Percentiles rank a stretch among this genome's conserved stretches.
Evolutionary conservation across 1,140 invertebrate species (phyloP).

Genomic region (Palaemon carinicauda): DNA sequence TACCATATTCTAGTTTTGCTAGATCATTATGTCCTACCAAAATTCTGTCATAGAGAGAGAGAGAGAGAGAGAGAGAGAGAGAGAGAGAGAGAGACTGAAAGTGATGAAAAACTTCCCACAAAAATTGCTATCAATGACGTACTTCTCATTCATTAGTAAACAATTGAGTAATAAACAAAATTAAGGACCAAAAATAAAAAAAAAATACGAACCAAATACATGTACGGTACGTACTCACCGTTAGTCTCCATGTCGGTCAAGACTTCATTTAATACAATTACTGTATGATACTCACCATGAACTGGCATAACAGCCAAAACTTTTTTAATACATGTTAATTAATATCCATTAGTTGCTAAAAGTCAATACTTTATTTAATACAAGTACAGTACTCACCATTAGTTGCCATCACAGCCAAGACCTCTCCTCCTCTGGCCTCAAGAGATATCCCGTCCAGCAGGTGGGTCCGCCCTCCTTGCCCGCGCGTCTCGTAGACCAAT

Average conservation of each 20-base stretch:
- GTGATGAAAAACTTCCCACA: neutral
- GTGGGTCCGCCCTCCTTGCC: constrained; percentile 63
- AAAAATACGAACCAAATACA: neutral
- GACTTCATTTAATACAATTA: too few species aligned
- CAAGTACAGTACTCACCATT: constrained; percentile 65
- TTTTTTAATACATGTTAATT: too few species aligned
- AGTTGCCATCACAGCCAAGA: constrained; percentile 88
- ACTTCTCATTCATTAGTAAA: too few species aligned
- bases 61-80: neutral
- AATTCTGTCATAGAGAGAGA: too few species aligned
- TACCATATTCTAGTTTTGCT: too few species aligned
- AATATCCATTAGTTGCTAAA: too few species aligned
- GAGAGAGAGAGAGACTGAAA: neutral
- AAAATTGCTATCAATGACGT: too few species aligned
- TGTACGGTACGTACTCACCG: constrained; percentile 67
- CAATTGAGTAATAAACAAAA: neutral
- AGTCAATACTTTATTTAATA: too few species aligned
- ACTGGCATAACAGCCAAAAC: constrained; percentile 89
- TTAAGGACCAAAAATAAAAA: constrained; percentile 20
- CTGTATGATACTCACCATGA: constrained; percentile 65
- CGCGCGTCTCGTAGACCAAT: constrained; percentile 66
- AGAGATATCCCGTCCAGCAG: constrained; percentile 78
- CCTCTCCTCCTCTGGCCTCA: constrained; percentile 87
- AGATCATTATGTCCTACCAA: too few species aligned
- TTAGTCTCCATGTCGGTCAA: constrained; percentile 86